phyloP scores from a whole-genome alignment of 2,888 invertebrate genomes.

The Polylopha cassiicola region DNA sequence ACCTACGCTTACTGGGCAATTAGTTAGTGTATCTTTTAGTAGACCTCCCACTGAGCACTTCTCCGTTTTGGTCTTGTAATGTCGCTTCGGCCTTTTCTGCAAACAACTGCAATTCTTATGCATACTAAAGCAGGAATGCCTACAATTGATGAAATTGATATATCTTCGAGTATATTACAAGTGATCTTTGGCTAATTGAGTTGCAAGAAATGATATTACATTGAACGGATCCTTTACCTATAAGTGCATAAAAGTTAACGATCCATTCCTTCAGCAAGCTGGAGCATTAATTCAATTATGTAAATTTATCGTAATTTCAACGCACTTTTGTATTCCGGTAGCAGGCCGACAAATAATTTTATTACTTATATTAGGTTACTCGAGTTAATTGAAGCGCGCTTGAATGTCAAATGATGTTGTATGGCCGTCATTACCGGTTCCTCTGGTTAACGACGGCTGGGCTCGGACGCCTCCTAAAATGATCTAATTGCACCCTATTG shows the following conservation, averaged over 20 bases:
- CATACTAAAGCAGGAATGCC: too few relatives aligned
- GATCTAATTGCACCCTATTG: conserved; percentile 50
- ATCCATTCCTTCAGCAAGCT: conserved; percentile 2
- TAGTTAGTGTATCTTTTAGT: conserved; percentile 16
- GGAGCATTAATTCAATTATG: conserved; percentile 11
- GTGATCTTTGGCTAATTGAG: neutral
- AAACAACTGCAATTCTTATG: too few relatives aligned
- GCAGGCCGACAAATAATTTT: conserved; percentile 9
- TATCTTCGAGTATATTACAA: neutral
- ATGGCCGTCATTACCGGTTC: conserved; percentile 28
- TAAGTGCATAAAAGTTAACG: conserved; percentile 6
- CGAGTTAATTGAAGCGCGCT: conserved; percentile 22
- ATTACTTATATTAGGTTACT: conserved; percentile 6
- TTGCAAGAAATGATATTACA: too few relatives aligned
- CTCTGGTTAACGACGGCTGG: conserved; percentile 38
- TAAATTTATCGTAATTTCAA: conserved; percentile 6
- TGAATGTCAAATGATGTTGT: conserved; percentile 30
- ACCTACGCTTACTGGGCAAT: conserved; percentile 19
- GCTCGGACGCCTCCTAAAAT: conserved; percentile 38
- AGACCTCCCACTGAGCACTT: conserved; percentile 10
- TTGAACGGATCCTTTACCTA: too few relatives aligned
- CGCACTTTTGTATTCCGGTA: conserved; percentile 1
- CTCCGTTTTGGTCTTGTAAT: too few relatives aligned
- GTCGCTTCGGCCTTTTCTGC: too few relatives aligned
- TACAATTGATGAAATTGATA: neutral